Percentiles rank a stretch among this genome's conserved stretches.
These are phyloP conservation scores for Caenorhabditis briggsae DNA, from an alignment of 1,140 invertebrate species.

Conservation along the genomic window DNA sequence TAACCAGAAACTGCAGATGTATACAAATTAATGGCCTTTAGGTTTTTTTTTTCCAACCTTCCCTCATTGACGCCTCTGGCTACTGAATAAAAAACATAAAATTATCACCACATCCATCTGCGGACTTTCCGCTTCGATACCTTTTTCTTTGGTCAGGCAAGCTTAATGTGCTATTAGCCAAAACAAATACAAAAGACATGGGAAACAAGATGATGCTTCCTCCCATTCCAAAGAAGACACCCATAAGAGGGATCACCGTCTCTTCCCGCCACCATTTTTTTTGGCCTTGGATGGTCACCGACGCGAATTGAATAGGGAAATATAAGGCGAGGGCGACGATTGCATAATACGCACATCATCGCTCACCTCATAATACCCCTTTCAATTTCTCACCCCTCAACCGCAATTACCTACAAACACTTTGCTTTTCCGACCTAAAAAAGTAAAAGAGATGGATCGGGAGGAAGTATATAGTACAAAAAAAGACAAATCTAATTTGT, in stretches of 20 bases:
- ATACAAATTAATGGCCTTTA: neutral
- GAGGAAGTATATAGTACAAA: constrained; percentile 51
- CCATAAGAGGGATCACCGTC: constrained; percentile 10
- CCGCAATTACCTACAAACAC: constrained; percentile 50
- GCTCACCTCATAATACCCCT: constrained; percentile 42
- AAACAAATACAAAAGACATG: constrained; percentile 55
- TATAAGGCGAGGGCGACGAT: neutral
- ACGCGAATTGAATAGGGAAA: constrained; percentile 40
- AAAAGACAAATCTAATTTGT: neutral
- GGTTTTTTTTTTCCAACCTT: constrained; percentile 1
- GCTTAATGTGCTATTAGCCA: constrained; percentile 55
- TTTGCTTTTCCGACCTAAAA: constrained; percentile 26
- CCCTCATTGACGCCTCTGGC: neutral
- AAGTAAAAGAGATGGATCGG: neutral
- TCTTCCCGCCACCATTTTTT: neutral
- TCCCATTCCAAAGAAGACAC: neutral
- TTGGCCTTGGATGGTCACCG: constrained; percentile 53
- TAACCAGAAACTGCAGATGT: neutral
- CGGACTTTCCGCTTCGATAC: constrained; percentile 49
- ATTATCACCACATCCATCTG: constrained; percentile 55
- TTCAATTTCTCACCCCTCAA: constrained; percentile 46
- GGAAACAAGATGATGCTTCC: constrained; percentile 12
- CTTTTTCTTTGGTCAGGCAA: constrained; percentile 21
- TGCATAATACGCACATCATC: constrained; percentile 54
- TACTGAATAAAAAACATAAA: constrained; percentile 13